Percentiles rank a stretch among this genome's conserved stretches.
Conservation (phyloP, 2,888 invertebrate species). For the Cheilosia impressa region DNA sequence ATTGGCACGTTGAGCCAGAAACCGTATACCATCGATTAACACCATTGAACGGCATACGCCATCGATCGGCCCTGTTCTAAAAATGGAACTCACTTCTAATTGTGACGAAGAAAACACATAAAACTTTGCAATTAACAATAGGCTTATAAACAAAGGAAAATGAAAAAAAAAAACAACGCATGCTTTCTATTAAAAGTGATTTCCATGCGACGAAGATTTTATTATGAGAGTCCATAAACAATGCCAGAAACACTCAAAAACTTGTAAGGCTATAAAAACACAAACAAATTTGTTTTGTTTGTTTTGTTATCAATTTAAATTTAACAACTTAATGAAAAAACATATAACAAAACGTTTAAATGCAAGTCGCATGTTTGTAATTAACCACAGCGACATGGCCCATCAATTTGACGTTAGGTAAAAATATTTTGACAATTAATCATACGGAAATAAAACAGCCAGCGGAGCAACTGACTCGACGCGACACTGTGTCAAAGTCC, state of each 20-base stretch:
- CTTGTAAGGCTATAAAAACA: constrained; percentile 8
- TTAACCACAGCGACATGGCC: constrained; percentile 14
- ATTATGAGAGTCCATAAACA: constrained; percentile 16
- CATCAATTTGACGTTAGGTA: constrained; percentile 19
- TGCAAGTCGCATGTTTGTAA: constrained; percentile 29
- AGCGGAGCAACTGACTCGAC: no score
- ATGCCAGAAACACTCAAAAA: constrained; percentile 10
- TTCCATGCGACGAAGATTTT: background rate
- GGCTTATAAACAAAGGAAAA: background rate
- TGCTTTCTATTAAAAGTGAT: background rate
- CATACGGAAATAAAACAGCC: background rate
- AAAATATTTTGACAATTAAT: constrained; percentile 30
- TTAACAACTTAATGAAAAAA: constrained; percentile 6
- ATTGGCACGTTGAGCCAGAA: constrained; percentile 23
- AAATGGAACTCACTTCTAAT: constrained; percentile 27
- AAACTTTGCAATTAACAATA: background rate
- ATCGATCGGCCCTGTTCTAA: constrained; percentile 21
- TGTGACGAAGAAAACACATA: background rate
- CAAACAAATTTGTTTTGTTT: background rate
- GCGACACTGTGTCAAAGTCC: background rate
- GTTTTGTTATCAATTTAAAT: constrained; percentile 13
- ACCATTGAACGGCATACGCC: constrained; percentile 40
- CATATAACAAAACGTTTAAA: background rate
- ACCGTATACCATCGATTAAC: constrained; percentile 36
- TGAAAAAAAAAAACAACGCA: background rate